Percentiles rank a stretch among this genome's conserved stretches.
phyloP scores from a whole-genome alignment of 1,140 invertebrate species.

The Drosophila virilis region DNA sequence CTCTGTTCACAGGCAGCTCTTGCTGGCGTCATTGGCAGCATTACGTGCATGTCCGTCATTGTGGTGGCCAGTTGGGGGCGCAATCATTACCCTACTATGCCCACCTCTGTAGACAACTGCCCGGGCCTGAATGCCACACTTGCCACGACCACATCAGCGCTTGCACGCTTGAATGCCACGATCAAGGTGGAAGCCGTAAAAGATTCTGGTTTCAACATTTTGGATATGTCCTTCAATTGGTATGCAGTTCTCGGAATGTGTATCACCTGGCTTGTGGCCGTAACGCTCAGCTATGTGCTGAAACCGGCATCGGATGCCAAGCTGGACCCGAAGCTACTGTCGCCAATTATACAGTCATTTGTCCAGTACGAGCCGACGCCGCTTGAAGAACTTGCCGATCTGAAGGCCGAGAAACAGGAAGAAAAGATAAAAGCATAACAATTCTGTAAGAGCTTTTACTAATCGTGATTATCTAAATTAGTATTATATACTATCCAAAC shows the following conservation, averaged over 20 bases:
- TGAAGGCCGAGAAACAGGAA: slow-evolving; percentile 46
- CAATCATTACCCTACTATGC: slow-evolving; percentile 80
- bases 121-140: slow-evolving; percentile 70
- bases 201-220: slow-evolving; percentile 84
- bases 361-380: slow-evolving; percentile 52
- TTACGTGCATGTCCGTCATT: slow-evolving; percentile 89
- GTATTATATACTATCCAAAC: slow-evolving; percentile 10
- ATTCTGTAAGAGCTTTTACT: not conserved
- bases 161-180: slow-evolving; percentile 6
- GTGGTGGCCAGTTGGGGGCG: slow-evolving; percentile 89
- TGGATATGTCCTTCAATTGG: slow-evolving; percentile 87
- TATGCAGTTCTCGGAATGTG: slow-evolving; percentile 87
- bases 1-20: slow-evolving; percentile 85
- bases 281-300: slow-evolving; percentile 79
- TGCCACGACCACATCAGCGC: not conserved
- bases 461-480: slow-evolving; percentile 7
- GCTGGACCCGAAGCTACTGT: slow-evolving; percentile 81
- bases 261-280: slow-evolving; percentile 87
- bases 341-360: slow-evolving; percentile 76
- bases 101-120: slow-evolving; percentile 87
- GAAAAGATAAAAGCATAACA: slow-evolving; percentile 10
- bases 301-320: slow-evolving; percentile 63
- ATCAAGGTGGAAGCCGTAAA: not conserved
- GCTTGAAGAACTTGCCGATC: slow-evolving; percentile 50
- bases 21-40: slow-evolving; percentile 87